phyloP scores from a whole-genome alignment of 2,888 invertebrate genomes.

The Cacoxenus indagator region DNA sequence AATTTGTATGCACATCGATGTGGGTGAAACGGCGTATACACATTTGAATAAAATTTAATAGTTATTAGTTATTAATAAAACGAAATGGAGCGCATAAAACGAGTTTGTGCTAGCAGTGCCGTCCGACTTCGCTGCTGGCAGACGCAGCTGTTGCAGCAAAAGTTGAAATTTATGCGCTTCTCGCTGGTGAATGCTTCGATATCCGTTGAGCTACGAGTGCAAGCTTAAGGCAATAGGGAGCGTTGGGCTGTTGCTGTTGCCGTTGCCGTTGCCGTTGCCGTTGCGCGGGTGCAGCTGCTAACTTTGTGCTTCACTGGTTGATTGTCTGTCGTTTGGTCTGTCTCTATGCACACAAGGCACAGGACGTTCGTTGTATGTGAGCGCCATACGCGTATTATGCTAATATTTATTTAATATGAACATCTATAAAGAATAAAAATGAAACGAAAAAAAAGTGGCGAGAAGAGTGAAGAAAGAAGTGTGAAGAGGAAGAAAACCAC shows the following conservation, averaged over 20 bases:
- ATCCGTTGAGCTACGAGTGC: not conserved
- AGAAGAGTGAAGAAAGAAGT: not conserved
- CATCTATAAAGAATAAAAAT: not conserved
- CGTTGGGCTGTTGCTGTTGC: constrained; percentile 3
- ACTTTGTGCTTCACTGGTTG: not conserved
- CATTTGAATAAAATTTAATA: constrained; percentile 8
- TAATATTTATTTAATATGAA: constrained; percentile 20
- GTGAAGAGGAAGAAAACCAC: too few species aligned
- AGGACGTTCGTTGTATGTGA: not conserved
- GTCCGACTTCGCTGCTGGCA: not conserved
- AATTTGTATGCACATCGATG: not conserved
- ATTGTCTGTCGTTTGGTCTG: not conserved
- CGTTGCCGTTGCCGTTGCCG: not conserved
- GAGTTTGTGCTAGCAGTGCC: not conserved
- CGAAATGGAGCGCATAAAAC: not conserved
- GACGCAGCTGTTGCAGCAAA: not conserved
- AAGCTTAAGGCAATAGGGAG: too few species aligned
- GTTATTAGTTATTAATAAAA: constrained; percentile 4
- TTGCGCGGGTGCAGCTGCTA: not conserved
- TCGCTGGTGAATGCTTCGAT: not conserved
- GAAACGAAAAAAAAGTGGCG: not conserved
- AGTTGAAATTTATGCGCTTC: not conserved
- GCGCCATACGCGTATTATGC: constrained; percentile 4
- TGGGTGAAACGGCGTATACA: not conserved
- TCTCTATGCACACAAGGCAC: not conserved